A percentile compares a stretch with the other conserved stretches of the same genome.
phyloP scores from a whole-genome alignment of 2,888 invertebrate species.

The Ophonus ardosiacus region DNA sequence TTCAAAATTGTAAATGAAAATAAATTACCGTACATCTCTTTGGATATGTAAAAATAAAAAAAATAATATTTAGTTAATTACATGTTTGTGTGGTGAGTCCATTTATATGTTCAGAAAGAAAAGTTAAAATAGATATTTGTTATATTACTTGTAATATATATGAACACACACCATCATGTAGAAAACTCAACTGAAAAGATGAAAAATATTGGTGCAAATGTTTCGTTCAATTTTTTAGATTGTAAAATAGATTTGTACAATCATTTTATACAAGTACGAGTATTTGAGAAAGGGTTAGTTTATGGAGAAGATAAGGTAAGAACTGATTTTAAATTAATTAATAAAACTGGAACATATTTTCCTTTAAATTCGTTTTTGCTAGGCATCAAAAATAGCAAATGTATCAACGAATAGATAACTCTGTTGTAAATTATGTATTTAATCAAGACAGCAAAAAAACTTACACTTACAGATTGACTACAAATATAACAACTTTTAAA shows the following conservation, averaged over 20 bases:
- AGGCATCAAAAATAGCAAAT: too few relatives aligned
- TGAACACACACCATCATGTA: background rate
- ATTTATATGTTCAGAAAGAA: background rate
- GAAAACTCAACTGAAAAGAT: background rate
- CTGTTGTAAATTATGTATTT: too few relatives aligned
- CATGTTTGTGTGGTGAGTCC: background rate
- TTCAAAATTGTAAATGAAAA: background rate
- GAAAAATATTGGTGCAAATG: background rate
- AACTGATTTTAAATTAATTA: background rate
- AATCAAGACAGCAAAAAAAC: too few relatives aligned
- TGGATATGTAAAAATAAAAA: constrained; percentile 17
- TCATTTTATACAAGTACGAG: background rate
- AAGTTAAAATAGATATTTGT: too few relatives aligned
- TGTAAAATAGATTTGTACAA: background rate
- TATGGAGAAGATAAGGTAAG: background rate
- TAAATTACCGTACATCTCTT: constrained; percentile 36
- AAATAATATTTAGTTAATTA: background rate
- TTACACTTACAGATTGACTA: too few relatives aligned
- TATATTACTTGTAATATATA: background rate
- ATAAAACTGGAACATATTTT: too few relatives aligned
- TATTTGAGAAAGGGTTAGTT: background rate
- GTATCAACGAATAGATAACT: too few relatives aligned
- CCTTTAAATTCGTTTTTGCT: too few relatives aligned
- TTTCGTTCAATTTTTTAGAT: background rate
- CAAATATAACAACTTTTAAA: too few relatives aligned